Evolutionary conservation across 2,888 invertebrate species (phyloP).

Genomic region (Helleia helle): DNA sequence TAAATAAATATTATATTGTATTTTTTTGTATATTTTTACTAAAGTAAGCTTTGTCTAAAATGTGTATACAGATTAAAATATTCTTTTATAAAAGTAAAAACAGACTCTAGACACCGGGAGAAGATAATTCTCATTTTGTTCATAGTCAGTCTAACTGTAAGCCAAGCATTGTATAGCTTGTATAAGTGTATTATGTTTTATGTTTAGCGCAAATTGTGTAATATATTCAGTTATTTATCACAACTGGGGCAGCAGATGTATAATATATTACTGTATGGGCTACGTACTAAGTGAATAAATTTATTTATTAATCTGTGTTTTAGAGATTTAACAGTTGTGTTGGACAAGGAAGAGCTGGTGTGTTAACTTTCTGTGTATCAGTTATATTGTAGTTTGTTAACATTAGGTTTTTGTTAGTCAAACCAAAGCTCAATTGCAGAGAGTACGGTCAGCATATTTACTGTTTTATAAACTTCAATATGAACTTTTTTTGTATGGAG

Average conservation of each 20-base stretch:
- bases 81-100: conserved; percentile 23
- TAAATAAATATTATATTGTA: no score
- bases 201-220: conserved; percentile 50
- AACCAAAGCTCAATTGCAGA: conserved; percentile 49
- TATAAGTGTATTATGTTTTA: conserved; percentile 64
- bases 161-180: conserved; percentile 46
- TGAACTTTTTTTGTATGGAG: no score
- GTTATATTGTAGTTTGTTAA: background rate
- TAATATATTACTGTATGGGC: conserved; percentile 11
- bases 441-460: conserved; percentile 3
- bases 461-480: no score
- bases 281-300: background rate
- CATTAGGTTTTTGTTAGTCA: conserved; percentile 19
- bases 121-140: conserved; percentile 30
- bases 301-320: conserved; percentile 3
- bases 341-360: background rate
- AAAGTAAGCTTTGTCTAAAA: no score
- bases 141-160: conserved; percentile 42
- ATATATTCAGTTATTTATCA: conserved; percentile 45
- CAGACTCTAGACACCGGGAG: conserved; percentile 23
- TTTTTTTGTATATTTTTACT: no score
- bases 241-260: conserved; percentile 29
- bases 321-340: background rate
- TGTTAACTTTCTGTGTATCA: background rate
- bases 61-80: no score